Evolutionary conservation across 2,113 vertebrate genomes (phyloP).

Genomic region (Sebastes fasciatus): DNA sequence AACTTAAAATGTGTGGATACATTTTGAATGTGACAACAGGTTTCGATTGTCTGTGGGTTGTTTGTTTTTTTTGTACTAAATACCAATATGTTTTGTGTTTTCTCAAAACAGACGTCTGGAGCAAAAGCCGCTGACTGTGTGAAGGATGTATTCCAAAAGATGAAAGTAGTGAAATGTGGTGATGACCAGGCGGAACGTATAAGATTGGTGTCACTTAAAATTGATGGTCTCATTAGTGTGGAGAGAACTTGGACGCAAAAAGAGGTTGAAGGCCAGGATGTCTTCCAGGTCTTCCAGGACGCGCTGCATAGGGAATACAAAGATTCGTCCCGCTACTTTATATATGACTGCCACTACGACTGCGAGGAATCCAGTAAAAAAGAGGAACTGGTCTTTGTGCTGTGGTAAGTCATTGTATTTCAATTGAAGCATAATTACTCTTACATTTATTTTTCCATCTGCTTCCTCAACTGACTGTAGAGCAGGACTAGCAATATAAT

Average conservation of each 20-base stretch:
- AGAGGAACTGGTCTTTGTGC: conserved; percentile 88
- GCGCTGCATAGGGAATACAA: conserved; percentile 41
- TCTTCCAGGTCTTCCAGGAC: conserved; percentile 74
- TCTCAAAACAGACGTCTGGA: conserved; percentile 86
- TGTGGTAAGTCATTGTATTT: conserved; percentile 82
- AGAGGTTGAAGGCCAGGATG: conserved; percentile 73
- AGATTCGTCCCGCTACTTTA: conserved; percentile 80
- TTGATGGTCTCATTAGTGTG: conserved; percentile 79
- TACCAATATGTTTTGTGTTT: not conserved
- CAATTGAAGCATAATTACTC: not conserved
- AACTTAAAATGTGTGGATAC: not conserved
- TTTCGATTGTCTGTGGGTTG: not conserved
- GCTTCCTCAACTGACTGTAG: not conserved
- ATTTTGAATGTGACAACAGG: not conserved
- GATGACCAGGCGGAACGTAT: conserved; percentile 71
- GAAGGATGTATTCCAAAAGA: conserved; percentile 71
- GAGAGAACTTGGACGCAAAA: conserved; percentile 76
- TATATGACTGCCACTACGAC: conserved; percentile 88
- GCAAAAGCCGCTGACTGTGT: conserved; percentile 81
- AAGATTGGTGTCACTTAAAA: conserved; percentile 75
- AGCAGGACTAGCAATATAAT: not conserved
- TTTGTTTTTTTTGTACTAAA: not conserved
- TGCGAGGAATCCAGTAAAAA: conserved; percentile 77
- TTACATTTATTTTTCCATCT: not conserved
- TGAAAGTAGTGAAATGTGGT: conserved; percentile 83